Base-by-base conservation (phyloP, 2,113 vertebrate genomes). In the Amia ocellicauda region DNA sequence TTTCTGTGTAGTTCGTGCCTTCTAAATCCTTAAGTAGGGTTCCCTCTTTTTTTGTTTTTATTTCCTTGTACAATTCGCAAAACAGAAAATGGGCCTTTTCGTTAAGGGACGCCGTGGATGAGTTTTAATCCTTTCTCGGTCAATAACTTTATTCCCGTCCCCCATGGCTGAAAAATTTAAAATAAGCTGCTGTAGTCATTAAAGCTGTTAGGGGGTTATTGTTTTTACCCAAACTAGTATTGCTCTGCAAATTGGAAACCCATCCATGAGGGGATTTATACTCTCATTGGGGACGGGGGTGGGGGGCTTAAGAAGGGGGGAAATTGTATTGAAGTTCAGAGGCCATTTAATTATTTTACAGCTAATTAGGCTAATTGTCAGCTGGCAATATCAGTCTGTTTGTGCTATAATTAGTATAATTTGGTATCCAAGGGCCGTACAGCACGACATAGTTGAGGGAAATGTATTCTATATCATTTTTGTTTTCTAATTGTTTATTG, bases 301-400 rank as follows among this genome's bases (percentile, higher is more conserved):
- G 47, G 54, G 58, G 53, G 54, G 29, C 10, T 42, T 41, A 64
- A 63, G 41, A 51, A 71, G 60, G 63, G 59, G 77, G 70, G 43
- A 55, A 58, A 50, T 42, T 73, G 8, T 1, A 65, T 77, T 69
- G 63, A 59, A 66, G 68, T 73, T 70, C 71, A 77, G 72, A 82
- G 82, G 74, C 72, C 74, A 70, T 47, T 58, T 40, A 71, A 72
- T 74, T 77, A 75, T 81, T 77, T 79, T 75, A 65, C 73, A 74
- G 66, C 62, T 82, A 83, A 81, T 82, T 81, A 83, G 82, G 69
- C 68, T 77, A 79, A 80, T 79, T 80, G 75, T 74, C 53, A 76
- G 65, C 26, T 49, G 42, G 70, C 67, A 72, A 54, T 74, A 66
- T 77, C 76, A 83, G 78, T 73, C 73, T 54, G 70, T 63, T 47